Evolutionary conservation across 2,113 vertebrate genomes (phyloP).

Genomic region (Syngnathoides biaculeatus): DNA sequence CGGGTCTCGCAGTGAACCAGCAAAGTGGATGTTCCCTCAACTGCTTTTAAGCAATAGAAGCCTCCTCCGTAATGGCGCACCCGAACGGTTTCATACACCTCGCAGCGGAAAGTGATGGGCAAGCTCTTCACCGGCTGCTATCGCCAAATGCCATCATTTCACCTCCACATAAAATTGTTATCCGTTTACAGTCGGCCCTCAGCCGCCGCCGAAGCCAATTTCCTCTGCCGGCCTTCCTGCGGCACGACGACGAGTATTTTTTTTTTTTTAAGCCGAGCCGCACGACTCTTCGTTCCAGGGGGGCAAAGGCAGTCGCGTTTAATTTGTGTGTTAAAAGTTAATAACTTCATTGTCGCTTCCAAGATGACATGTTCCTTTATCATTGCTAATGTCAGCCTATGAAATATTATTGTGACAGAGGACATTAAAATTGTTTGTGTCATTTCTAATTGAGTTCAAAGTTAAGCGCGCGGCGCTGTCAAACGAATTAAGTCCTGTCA

Average conservation of each 20-base stretch:
- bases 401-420: constrained; percentile 9
- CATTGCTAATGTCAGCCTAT: background rate
- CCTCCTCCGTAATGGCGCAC: constrained; percentile 27
- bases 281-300: background rate
- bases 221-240: background rate
- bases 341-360: constrained; percentile 2
- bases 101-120: constrained; percentile 24
- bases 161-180: constrained; percentile 30
- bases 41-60: constrained; percentile 42
- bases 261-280: background rate
- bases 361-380: constrained; percentile 1
- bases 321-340: constrained; percentile 13
- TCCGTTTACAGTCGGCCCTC: constrained; percentile 27
- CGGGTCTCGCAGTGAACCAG: constrained; percentile 9
- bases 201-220: constrained; percentile 4
- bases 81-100: constrained; percentile 41
- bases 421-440: constrained; percentile 3
- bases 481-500: background rate
- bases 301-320: background rate
- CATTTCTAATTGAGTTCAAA: constrained; percentile 10
- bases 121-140: constrained; percentile 23
- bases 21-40: constrained; percentile 22
- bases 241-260: background rate
- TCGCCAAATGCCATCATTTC: constrained; percentile 33
- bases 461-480: background rate